Conservation (phyloP, 2,797 vertebrate species). For the Odontamblyopus rebecca region DNA sequence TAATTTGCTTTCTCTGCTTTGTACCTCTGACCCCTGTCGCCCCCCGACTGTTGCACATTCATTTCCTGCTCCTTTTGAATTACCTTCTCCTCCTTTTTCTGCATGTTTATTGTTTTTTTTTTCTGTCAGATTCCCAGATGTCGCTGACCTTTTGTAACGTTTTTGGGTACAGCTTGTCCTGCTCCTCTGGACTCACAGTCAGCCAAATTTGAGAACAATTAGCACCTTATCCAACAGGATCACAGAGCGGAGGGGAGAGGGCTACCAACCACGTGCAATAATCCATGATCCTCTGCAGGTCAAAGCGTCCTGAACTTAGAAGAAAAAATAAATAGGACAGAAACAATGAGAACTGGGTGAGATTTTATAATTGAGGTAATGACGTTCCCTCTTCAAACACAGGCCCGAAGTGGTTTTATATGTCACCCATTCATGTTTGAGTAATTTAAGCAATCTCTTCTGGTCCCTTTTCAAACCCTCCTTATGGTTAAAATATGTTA, state of each 20-base stretch:
- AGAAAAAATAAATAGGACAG: background rate
- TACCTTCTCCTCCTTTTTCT: background rate
- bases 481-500: too few species aligned
- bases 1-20: background rate
- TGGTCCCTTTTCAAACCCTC: too few species aligned
- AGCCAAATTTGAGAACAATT: constrained; percentile 2
- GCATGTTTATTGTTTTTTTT: background rate
- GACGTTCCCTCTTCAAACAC: too few species aligned
- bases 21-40: background rate
- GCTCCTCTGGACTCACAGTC: background rate
- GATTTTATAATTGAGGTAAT: too few species aligned
- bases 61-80: constrained; percentile 1
- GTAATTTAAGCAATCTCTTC: too few species aligned
- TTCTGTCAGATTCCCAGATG: background rate
- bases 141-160: background rate
- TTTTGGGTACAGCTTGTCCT: background rate
- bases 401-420: too few species aligned
- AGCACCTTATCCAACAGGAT: constrained; percentile 1
- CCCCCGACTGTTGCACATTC: background rate
- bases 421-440: too few species aligned
- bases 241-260: background rate
- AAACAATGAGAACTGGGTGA: background rate
- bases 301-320: background rate
- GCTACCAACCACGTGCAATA: background rate
- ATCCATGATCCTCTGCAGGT: background rate